Percentiles rank a stretch among this genome's conserved stretches.
Evolutionary conservation across 1,140 invertebrate species (phyloP).

Genomic region (Mya arenaria): DNA sequence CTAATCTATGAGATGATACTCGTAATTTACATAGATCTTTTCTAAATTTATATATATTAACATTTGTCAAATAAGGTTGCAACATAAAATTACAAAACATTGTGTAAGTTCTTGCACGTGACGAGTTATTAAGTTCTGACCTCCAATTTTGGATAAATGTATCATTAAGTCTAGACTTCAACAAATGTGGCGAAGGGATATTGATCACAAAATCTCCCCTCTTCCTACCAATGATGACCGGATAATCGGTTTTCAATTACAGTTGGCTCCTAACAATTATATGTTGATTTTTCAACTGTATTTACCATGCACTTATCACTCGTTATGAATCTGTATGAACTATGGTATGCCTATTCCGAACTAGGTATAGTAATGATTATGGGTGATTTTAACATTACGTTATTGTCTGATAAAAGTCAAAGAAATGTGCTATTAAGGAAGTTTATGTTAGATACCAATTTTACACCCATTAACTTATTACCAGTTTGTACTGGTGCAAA

Average conservation of each 20-base stretch:
- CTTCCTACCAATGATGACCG: background rate
- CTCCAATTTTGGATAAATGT: too few relatives aligned
- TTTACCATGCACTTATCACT: conserved; percentile 7
- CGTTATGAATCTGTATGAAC: conserved; percentile 20
- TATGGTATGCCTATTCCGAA: background rate
- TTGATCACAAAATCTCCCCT: background rate
- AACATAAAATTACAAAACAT: too few relatives aligned
- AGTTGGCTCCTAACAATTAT: background rate
- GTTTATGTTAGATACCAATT: background rate
- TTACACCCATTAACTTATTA: background rate
- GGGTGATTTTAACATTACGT: background rate
- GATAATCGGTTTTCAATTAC: background rate
- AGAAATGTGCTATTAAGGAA: background rate
- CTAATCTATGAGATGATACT: too few relatives aligned
- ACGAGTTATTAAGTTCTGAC: too few relatives aligned
- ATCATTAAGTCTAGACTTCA: too few relatives aligned
- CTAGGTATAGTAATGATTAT: background rate
- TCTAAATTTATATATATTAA: too few relatives aligned
- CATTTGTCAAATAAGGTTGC: too few relatives aligned
- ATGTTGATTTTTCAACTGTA: conserved; percentile 34
- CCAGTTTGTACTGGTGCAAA: conserved; percentile 1
- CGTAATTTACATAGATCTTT: too few relatives aligned
- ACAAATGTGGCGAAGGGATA: background rate
- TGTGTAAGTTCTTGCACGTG: too few relatives aligned
- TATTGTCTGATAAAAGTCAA: background rate